Base-by-base conservation (phyloP, 2,797 vertebrate species). In the Hephaestus fuliginosus region DNA sequence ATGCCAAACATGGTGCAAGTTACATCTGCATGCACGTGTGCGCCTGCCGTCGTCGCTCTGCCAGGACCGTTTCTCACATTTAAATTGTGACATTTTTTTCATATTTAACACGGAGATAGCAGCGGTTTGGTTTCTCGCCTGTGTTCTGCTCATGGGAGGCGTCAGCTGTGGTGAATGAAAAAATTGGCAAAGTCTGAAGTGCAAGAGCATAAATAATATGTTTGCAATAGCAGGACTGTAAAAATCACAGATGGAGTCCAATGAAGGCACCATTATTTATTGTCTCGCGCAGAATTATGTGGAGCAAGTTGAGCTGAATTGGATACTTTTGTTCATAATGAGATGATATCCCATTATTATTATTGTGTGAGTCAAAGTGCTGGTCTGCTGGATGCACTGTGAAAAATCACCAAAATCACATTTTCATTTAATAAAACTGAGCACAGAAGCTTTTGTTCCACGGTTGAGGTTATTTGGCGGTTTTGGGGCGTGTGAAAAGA, bases 1-100 rank as follows among this genome's bases (percentile, higher is more conserved):
- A 52, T 81, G 74, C 76, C 11, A 41, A 68, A 41, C 10, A 7
- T n/a, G 53, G 20, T n/a, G 57, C 72, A 39, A 25, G 70, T 75
- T 53, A 22, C 63, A 76, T 82, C 80, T 79, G 52, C 46, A 71
- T 75, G 41, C 63, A 51, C 48, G 36, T 80, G 30, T 78, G 61
- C 9, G 3, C 17, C 48, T 18, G 1, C 44, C 53, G 53, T 80
- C 28, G 39, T n/a, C 18, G 7, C 51, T 48, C 48, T 46, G 49
- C 71, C 55, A 41, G 20, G 17, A 17, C 41, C 53, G 28, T 51
- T 70, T 62, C 22, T 70, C 69, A 30, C 56, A 25, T 74, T 61
- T n/a, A 39, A 74, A 78, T 70, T 43, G 48, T 53, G 44, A 51
- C 18, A 20, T n/a, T 11, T 43, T 30, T 64, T 25, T 25, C 18